A percentile compares a stretch with the other conserved stretches of the same genome.
Conservation (phyloP, 2,797 vertebrate species). For the Babyrousa celebensis region DNA sequence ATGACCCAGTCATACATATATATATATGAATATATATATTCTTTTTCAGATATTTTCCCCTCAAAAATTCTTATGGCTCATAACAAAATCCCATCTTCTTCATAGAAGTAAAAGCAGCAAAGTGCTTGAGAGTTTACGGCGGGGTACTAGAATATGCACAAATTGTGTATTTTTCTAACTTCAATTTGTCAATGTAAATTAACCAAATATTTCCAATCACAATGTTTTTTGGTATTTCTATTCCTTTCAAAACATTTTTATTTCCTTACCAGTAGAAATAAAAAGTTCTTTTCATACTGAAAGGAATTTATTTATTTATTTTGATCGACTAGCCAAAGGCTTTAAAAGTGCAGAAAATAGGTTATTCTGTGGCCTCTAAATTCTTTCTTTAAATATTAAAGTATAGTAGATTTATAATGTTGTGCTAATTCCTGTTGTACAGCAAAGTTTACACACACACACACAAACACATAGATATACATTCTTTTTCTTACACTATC, state of each 20-base stretch:
- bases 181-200: background rate
- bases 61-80: background rate
- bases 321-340: background rate
- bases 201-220: background rate
- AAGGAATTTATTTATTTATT: background rate
- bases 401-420: too few relatives aligned
- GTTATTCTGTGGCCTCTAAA: background rate
- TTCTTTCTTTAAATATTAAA: too few relatives aligned
- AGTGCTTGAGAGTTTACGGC: background rate
- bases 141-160: background rate
- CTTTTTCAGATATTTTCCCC: too few relatives aligned
- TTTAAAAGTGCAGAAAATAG: background rate
- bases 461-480: too few relatives aligned
- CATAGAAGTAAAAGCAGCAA: conserved; percentile 3
- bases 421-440: too few relatives aligned
- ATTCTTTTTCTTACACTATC: too few relatives aligned
- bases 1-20: too few relatives aligned
- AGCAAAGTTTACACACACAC: too few relatives aligned
- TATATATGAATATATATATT: too few relatives aligned
- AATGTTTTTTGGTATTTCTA: background rate
- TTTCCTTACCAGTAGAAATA: background rate
- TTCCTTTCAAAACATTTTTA: background rate
- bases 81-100: background rate
- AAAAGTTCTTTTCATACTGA: background rate
- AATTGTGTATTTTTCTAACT: background rate